Evolutionary conservation across 2,797 vertebrate genomes (phyloP).

Genomic region (Staurois parvus): DNA sequence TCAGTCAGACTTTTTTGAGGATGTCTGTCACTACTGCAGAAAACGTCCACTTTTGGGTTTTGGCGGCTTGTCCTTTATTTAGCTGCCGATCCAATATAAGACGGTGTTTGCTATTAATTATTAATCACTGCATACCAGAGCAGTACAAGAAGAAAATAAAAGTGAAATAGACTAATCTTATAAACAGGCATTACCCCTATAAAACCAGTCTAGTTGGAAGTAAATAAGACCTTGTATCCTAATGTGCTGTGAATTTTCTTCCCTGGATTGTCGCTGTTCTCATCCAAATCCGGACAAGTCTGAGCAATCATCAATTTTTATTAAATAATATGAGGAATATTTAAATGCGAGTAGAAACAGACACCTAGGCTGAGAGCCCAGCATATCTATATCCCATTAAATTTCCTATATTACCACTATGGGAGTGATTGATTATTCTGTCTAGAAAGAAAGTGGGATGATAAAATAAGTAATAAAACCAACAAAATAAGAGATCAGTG

Average conservation of each 20-base stretch:
- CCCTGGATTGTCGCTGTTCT: conserved; percentile 21
- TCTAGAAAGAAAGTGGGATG: conserved; percentile 39
- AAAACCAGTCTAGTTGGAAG: not conserved
- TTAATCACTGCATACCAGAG: not conserved
- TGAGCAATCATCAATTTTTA: conserved; percentile 52
- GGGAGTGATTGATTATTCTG: conserved; percentile 57
- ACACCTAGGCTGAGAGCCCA: conserved; percentile 34
- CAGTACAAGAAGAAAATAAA: not conserved
- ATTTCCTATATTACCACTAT: conserved; percentile 44
- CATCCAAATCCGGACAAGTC: conserved; percentile 36
- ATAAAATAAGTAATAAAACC: conserved; percentile 57
- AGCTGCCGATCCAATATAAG: no score
- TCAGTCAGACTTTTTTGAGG: no score
- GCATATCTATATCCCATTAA: conserved; percentile 51
- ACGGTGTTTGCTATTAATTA: not conserved
- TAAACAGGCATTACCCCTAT: not conserved
- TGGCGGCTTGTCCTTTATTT: not conserved
- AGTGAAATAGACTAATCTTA: not conserved
- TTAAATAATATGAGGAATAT: conserved; percentile 53
- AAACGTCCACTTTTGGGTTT: no score
- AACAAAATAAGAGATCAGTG: conserved; percentile 51
- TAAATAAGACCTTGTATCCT: conserved; percentile 1
- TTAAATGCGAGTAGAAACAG: conserved; percentile 41
- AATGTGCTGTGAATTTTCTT: conserved; percentile 5
- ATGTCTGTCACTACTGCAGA: no score